Conservation (phyloP, 2,888 invertebrate genomes). For the Lepidocyrtoides sp. region DNA sequence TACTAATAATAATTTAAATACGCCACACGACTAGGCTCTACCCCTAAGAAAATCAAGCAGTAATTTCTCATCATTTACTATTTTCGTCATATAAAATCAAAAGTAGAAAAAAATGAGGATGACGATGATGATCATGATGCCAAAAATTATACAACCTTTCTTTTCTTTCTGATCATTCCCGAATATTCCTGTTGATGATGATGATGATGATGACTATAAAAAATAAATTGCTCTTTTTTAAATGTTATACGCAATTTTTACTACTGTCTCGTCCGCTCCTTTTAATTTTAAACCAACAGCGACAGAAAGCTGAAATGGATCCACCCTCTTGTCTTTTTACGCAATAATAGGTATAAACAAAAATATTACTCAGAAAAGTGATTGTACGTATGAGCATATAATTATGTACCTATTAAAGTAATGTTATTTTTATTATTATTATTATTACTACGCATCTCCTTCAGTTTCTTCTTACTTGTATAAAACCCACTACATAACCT, state of each 20-base stretch:
- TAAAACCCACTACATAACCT: too few relatives aligned
- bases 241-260: neutral
- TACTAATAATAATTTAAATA: neutral
- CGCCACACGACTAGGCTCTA: neutral
- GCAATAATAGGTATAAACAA: constrained; percentile 26
- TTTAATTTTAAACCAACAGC: constrained; percentile 14
- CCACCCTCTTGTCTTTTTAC: constrained; percentile 49
- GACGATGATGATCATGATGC: neutral
- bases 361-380: neutral
- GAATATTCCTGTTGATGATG: too few relatives aligned
- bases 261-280: neutral
- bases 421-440: too few relatives aligned
- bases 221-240: neutral
- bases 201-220: neutral
- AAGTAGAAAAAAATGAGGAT: neutral
- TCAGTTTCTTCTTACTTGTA: too few relatives aligned
- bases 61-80: neutral
- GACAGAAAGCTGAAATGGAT: constrained; percentile 33
- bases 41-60: neutral
- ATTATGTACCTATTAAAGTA: neutral
- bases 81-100: neutral
- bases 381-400: neutral
- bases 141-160: neutral
- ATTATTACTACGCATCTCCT: neutral
- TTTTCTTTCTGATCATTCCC: neutral